Evolutionary conservation across 1,140 invertebrate species (phyloP), one percentile per base, ranked within the genome.

Genomic region (Penaeus chinensis): DNA sequence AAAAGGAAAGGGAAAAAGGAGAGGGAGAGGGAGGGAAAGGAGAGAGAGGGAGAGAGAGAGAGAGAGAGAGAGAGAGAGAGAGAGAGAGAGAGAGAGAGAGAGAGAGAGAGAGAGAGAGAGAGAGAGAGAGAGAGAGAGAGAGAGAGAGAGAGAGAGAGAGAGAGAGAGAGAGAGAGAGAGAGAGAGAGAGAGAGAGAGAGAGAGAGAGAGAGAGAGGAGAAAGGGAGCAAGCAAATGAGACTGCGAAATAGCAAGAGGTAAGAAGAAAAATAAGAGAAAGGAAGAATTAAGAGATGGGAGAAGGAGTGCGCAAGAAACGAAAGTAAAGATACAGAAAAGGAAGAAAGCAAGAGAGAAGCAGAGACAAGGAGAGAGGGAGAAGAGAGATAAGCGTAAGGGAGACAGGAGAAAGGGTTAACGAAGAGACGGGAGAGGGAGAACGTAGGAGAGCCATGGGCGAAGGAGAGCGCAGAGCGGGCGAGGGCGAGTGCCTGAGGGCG

Each of bases 41-140:
- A 13, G 71, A 74, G n/a, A 11, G n/a, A 16, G 71, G 37, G 27
- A 32, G n/a, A 32, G 5, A 27, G 20, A 27, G 42, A 10, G 16
- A 74, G 18, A 5, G 42, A 74, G 5, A 2, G n/a, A 74, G 71
- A 37, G 71, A 13, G 71, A 74, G 4, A 74, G 27, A 32, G 71
- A 74, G 71, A 32, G 24, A 32, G 69, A 74, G 69, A 74, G 24
- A 32, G 69, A 74, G 69, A 74, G 69, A 74, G 69, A 24, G 11
- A 54, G 54, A 13, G 11, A 54, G 54, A 54, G 54, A 13, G 54
- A 54, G 54, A 54, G 54, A 74, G 71, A 24, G n/a, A 24, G 27
- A 32, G 20, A n/a, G 0, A 1, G 71, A 13, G 71, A 74, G 4
- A 27, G n/a, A 16, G 27, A 74, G 27, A 74, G 3, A 32, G 20